Percentiles rank a stretch among this genome's conserved stretches.
Conservation (phyloP, 2,888 invertebrate genomes). For the Myopa tessellatipennis region DNA sequence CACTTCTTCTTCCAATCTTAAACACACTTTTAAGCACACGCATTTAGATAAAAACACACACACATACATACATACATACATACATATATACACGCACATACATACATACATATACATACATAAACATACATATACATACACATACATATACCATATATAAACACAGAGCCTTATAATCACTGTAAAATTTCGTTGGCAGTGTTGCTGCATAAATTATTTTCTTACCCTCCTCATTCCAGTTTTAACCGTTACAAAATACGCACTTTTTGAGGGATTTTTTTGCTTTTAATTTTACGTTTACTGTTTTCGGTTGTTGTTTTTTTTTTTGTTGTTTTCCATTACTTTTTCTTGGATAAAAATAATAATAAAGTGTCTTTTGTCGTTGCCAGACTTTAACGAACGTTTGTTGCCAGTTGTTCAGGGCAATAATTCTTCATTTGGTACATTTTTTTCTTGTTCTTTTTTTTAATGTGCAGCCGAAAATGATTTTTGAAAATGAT, state of each 20-base stretch:
- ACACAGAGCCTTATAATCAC: background rate
- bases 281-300: background rate
- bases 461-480: background rate
- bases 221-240: background rate
- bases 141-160: constrained; percentile 1
- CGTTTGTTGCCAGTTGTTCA: constrained; percentile 25
- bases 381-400: constrained; percentile 55
- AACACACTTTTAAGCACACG: background rate
- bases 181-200: constrained; percentile 3
- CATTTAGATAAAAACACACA: background rate
- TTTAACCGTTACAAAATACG: constrained; percentile 18
- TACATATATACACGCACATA: background rate
- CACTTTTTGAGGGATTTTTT: constrained; percentile 38
- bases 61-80: constrained; percentile 7
- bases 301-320: background rate
- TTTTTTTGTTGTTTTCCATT: background rate
- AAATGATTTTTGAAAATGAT: background rate
- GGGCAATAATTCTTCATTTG: constrained; percentile 34
- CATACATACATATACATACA: constrained; percentile 8
- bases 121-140: constrained; percentile 1
- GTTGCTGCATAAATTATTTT: constrained; percentile 36
- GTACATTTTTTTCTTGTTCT: background rate
- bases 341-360: constrained; percentile 49
- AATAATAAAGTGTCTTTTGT: constrained; percentile 67
- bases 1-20: background rate